phyloP scores from a whole-genome alignment of 2,888 invertebrate species.

The Drosophila setosimentum region DNA sequence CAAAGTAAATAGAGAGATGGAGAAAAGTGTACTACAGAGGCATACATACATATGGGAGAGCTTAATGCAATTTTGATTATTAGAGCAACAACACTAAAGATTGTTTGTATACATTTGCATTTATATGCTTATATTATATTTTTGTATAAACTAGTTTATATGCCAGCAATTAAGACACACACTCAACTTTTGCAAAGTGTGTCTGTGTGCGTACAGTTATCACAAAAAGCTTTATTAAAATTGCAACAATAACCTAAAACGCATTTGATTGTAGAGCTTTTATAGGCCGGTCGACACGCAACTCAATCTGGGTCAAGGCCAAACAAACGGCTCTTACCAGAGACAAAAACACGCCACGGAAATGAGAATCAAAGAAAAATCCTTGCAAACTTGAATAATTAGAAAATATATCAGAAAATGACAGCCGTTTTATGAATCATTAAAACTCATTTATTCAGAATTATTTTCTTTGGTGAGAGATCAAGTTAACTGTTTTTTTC shows the following conservation, averaged over 20 bases:
- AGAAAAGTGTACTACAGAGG: conserved; percentile 40
- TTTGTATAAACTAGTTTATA: conserved; percentile 41
- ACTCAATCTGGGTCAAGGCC: conserved; percentile 77
- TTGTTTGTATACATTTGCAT: conserved; percentile 24
- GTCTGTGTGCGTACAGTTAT: conserved; percentile 45
- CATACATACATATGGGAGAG: conserved; percentile 42
- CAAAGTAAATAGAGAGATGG: conserved; percentile 47
- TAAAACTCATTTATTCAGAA: conserved; percentile 22
- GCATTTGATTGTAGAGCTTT: conserved; percentile 50
- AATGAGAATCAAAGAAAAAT: not conserved
- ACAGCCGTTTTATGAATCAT: conserved; percentile 1
- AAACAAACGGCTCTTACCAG: conserved; percentile 38
- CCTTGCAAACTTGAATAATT: not conserved
- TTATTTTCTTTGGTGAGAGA: conserved; percentile 21
- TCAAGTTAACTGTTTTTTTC: conserved; percentile 11
- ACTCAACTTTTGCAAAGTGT: not conserved
- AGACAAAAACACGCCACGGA: conserved; percentile 2
- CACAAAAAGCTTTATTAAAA: conserved; percentile 47
- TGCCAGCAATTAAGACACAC: conserved; percentile 10
- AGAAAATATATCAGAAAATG: not conserved
- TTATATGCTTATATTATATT: conserved; percentile 22
- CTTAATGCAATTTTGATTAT: conserved; percentile 42
- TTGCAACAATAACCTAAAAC: conserved; percentile 33
- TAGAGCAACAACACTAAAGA: conserved; percentile 21
- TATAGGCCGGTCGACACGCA: conserved; percentile 30